Conservation (phyloP, 2,888 invertebrate species). For the Phragmatobia fuliginosa region DNA sequence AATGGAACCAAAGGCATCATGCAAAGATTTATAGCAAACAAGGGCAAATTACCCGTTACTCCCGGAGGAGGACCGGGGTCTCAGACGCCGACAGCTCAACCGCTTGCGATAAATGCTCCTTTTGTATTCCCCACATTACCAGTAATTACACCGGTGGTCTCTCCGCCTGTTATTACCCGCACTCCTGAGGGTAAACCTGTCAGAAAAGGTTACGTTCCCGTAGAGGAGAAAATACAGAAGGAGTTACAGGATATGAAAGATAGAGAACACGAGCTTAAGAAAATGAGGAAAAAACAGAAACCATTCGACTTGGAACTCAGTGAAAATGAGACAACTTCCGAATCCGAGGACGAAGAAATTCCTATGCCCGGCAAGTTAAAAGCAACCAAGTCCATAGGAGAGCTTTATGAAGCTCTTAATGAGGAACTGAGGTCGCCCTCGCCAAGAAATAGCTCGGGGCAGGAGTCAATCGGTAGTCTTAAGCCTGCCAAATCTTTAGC, state of each 20-base stretch:
- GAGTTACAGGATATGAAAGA: conserved; percentile 94
- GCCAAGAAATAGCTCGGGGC: conserved; percentile 77
- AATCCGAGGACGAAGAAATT: conserved; percentile 87
- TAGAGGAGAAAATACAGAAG: conserved; percentile 95
- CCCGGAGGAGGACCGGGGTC: conserved; percentile 66
- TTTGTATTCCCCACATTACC: conserved; percentile 71
- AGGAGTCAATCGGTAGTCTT: conserved; percentile 82
- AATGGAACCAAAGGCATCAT: conserved; percentile 92
- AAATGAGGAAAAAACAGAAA: conserved; percentile 87
- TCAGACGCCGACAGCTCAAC: conserved; percentile 57
- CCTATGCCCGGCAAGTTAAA: conserved; percentile 88
- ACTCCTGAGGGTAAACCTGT: conserved; percentile 88
- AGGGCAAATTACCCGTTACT: conserved; percentile 88
- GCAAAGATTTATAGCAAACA: conserved; percentile 94
- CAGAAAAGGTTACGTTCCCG: conserved; percentile 93
- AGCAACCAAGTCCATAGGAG: conserved; percentile 89
- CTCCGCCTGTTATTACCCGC: conserved; percentile 82
- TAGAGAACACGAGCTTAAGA: conserved; percentile 92
- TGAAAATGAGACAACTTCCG: conserved; percentile 86
- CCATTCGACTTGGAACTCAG: conserved; percentile 89
- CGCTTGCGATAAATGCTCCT: conserved; percentile 57
- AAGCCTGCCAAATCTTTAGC: conserved; percentile 90
- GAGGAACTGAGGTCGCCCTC: conserved; percentile 82
- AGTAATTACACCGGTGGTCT: conserved; percentile 60
- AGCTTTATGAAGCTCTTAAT: conserved; percentile 87